Base-by-base conservation (phyloP, 2,888 invertebrate species). In the Drosophila tanythrix region DNA sequence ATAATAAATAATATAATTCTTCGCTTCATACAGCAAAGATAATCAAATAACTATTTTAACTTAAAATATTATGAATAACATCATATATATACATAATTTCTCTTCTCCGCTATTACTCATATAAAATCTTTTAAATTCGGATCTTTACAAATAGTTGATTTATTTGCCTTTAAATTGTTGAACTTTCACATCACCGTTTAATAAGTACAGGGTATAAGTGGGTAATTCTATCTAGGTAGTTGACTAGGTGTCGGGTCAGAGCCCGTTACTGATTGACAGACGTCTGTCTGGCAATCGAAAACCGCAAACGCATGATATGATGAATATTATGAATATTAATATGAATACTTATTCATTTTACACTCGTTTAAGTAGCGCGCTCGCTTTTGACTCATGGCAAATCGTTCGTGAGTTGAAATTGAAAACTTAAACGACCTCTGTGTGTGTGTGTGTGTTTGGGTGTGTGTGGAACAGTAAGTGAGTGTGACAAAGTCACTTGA, bases 401-500 rank as follows among this genome's bases (percentile, higher is more conserved):
- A 64, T 18, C 70, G 62, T 36, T 21, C 51, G 63, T 52, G 61
- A 48, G 43, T 11, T 11, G 66, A 60, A 70, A 70, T 73, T 80
- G 79, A 61, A 78, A 74, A 61, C 46, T 63, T 64, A 70, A 74
- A 72, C 71, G 71, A 43, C 63, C 29, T 50, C 29, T 50, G 48
- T 25, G 48, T 48, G 25, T 25, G 56, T 38, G 56, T 40, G n/a
- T 31, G 40, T 33, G 33, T 1, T 33, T 11, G 35, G 25, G 21
- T 53, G 21, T 53, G 35, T 40, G 13, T 31, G 31, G 10, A 21
- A 40, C 25, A 15, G 29, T 21, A 87, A 80, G 84, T 70, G 80
- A 72, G 76, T 89, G 86, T 75, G 85, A 89, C 82, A 87, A 71
- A 71, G 69, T 65, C 70, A 53, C 65, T 63, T 43, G 55, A 65